Conservation (phyloP, 2,113 vertebrate species). For the Nerophis lumbriciformis region DNA sequence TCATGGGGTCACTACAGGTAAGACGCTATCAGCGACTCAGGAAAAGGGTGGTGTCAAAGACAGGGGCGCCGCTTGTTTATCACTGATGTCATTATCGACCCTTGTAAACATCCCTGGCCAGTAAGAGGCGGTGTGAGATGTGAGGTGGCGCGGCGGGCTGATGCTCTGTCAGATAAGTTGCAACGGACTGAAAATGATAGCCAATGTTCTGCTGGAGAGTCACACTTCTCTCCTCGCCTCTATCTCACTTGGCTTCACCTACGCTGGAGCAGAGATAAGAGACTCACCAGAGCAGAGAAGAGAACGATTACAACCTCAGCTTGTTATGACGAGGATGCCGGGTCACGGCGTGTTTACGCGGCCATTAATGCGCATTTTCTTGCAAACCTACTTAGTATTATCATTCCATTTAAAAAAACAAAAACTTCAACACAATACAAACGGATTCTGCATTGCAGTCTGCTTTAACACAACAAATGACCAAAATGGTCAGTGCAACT, state of each 20-base stretch:
- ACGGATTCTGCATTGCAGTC: too few relatives aligned
- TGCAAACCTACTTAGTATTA: too few relatives aligned
- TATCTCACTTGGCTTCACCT: slow-evolving; percentile 39
- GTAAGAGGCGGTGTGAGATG: slow-evolving; percentile 33
- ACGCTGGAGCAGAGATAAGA: slow-evolving; percentile 37
- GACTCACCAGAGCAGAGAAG: slow-evolving; percentile 16
- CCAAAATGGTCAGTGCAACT: too few relatives aligned
- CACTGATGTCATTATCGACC: slow-evolving; percentile 51
- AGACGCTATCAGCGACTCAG: slow-evolving; percentile 5
- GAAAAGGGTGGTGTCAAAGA: background rate
- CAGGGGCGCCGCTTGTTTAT: slow-evolving; percentile 30
- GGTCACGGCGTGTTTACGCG: background rate
- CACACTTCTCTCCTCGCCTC: slow-evolving; percentile 31
- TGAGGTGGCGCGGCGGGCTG: slow-evolving; percentile 34
- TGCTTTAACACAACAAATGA: too few relatives aligned
- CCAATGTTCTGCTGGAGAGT: slow-evolving; percentile 30
- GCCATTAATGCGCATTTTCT: background rate
- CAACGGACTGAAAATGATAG: slow-evolving; percentile 47
- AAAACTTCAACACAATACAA: background rate
- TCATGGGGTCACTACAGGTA: slow-evolving; percentile 35
- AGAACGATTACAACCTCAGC: slow-evolving; percentile 19
- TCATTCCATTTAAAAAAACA: background rate
- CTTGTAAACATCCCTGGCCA: slow-evolving; percentile 44
- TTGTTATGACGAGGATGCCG: slow-evolving; percentile 25
- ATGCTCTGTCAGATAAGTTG: slow-evolving; percentile 51